Evolutionary conservation across 2,888 invertebrate species (phyloP), one percentile per base, ranked within the genome.

Genomic region (Eudasyphora cyanicolor): DNA sequence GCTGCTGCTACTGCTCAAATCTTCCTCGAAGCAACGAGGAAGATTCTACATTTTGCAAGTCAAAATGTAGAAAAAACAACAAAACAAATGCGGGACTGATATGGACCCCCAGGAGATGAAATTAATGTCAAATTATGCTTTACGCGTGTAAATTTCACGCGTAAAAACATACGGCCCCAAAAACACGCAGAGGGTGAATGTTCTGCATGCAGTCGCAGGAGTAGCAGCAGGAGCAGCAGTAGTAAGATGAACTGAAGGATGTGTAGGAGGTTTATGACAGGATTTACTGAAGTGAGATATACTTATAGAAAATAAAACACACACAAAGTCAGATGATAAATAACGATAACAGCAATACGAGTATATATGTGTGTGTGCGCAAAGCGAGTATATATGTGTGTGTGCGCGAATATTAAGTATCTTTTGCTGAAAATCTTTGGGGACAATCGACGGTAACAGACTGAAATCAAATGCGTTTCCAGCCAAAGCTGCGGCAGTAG

Each of bases 111-210:
- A 71, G 87, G 90, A 88, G 87, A 89, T 88, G 85, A 87, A 89
- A 89, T 89, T 89, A 90, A 89, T 89, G 89, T 89, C 90, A 89
- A 89, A 89, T 89, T 90, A 89, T 89, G 88, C 87, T 87, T 87
- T 89, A 89, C 88, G 89, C 88, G 88, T 89, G 89, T 88, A 89
- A 89, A 88, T 89, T 89, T 89, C 87, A 88, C 87, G 86, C 88
- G 86, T 86, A 85, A 87, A 86, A 24, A 17, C 8, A 38, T 38
- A 51, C 51, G 32, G 21, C 19, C 10, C 17, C 27, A n/a, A 51
- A 6, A 24, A 49, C 32, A 35, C 1, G 42, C 69, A 7, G 19
- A 70, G 62, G 60, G 51, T 51, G 54, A 78, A 82, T n/a, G n/a
- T n/a, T n/a, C n/a, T n/a, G n/a, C n/a, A n/a, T n/a, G n/a, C n/a